Conservation (phyloP, 2,888 invertebrate genomes). For the Parnassius smintheus region DNA sequence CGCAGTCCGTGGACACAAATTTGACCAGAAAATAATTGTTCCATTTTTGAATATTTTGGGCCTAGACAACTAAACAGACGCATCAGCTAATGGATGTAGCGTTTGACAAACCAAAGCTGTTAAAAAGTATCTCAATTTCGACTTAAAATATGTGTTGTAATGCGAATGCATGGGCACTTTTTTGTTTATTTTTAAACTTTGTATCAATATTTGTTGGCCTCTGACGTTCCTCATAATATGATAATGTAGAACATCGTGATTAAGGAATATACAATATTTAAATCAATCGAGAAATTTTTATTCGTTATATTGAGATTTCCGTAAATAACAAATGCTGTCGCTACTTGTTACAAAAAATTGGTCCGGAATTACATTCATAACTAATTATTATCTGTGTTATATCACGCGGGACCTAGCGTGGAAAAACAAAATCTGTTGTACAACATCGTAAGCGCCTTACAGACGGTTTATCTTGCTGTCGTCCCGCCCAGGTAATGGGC, state of each 20-base stretch:
- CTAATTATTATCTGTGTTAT: slow-evolving; percentile 43
- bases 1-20: neutral
- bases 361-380: slow-evolving; percentile 62
- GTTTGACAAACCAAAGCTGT: neutral
- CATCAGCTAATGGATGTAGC: slow-evolving; percentile 18
- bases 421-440: neutral
- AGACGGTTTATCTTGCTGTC: too few species aligned
- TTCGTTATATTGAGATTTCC: too few species aligned
- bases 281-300: too few species aligned
- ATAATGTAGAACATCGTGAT: too few species aligned
- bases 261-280: too few species aligned
- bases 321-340: slow-evolving; percentile 33
- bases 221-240: too few species aligned
- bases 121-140: neutral
- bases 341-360: slow-evolving; percentile 76
- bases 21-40: neutral
- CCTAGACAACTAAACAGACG: slow-evolving; percentile 7
- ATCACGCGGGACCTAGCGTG: slow-evolving; percentile 20
- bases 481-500: too few species aligned
- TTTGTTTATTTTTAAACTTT: too few species aligned
- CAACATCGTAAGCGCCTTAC: too few species aligned
- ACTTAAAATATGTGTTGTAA: neutral
- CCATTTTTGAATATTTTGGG: slow-evolving; percentile 5
- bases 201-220: too few species aligned
- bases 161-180: neutral